Evolutionary conservation across 2,113 vertebrate species (phyloP).

Genomic region (Trogon melanurus): DNA sequence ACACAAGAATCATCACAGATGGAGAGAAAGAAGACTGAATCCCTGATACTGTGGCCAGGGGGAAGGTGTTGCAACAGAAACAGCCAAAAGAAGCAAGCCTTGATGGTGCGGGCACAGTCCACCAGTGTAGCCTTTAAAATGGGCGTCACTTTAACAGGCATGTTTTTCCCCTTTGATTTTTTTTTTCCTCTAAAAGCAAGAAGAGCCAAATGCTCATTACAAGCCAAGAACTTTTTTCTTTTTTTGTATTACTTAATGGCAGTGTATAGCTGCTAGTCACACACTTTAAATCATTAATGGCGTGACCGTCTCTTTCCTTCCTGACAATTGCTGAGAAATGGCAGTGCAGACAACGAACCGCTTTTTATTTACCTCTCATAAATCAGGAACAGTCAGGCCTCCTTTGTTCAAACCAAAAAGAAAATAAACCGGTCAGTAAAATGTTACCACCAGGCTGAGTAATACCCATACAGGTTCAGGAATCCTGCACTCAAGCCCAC

Average conservation of each 20-base stretch:
- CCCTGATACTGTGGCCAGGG: background rate
- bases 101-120: background rate
- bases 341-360: slow-evolving; percentile 10
- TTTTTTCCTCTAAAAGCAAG: slow-evolving; percentile 57
- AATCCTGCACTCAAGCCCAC: slow-evolving; percentile 16
- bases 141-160: background rate
- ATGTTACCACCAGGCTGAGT: slow-evolving; percentile 22
- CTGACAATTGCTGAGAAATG: slow-evolving; percentile 52
- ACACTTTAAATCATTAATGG: slow-evolving; percentile 72
- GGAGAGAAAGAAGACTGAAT: background rate
- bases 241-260: slow-evolving; percentile 58
- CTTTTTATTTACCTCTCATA: slow-evolving; percentile 67
- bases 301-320: slow-evolving; percentile 69
- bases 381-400: slow-evolving; percentile 37
- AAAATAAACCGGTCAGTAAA: slow-evolving; percentile 50
- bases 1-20: background rate
- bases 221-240: slow-evolving; percentile 43
- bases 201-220: slow-evolving; percentile 56
- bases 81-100: background rate
- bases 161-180: slow-evolving; percentile 48
- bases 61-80: background rate
- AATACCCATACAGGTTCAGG: slow-evolving; percentile 41
- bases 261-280: slow-evolving; percentile 62
- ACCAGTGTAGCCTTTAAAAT: background rate
- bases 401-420: slow-evolving; percentile 60